Conservation (phyloP, 2,113 vertebrate genomes). For the Ellobius talpinus region DNA sequence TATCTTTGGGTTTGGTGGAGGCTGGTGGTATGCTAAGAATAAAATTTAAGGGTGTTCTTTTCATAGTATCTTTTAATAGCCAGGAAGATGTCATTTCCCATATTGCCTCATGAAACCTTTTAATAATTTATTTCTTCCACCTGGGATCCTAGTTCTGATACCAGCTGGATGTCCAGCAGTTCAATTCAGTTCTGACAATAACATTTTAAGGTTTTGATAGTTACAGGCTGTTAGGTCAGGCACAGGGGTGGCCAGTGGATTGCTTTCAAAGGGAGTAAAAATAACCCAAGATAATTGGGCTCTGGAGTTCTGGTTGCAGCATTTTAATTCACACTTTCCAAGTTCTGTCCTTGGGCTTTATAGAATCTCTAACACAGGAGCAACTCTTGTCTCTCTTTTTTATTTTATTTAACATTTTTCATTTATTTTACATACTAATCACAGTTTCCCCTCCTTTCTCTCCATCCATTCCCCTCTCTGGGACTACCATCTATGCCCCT, state of each 20-base stretch:
- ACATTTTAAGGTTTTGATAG: background rate
- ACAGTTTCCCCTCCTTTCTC: background rate
- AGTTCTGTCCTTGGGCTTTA: background rate
- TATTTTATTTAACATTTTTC: background rate
- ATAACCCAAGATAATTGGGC: background rate
- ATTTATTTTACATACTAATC: background rate
- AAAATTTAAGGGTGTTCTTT: background rate
- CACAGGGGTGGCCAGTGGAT: background rate
- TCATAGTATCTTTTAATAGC: background rate
- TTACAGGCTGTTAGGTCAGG: background rate
- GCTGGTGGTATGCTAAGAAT: background rate
- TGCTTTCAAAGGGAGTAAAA: background rate
- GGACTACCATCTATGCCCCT: background rate
- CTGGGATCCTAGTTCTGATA: background rate
- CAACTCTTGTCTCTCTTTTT: background rate
- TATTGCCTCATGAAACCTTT: background rate
- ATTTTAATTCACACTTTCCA: background rate
- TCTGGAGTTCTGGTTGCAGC: background rate
- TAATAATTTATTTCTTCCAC: background rate
- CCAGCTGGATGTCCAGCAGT: background rate
- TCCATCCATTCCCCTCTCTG: background rate
- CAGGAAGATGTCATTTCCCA: background rate
- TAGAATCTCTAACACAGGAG: background rate
- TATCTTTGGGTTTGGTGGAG: too few relatives aligned
- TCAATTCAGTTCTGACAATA: background rate